These are phyloP conservation scores for Octodonta nipae DNA, from an alignment of 2,888 invertebrate species.

Conservation along the genomic window DNA sequence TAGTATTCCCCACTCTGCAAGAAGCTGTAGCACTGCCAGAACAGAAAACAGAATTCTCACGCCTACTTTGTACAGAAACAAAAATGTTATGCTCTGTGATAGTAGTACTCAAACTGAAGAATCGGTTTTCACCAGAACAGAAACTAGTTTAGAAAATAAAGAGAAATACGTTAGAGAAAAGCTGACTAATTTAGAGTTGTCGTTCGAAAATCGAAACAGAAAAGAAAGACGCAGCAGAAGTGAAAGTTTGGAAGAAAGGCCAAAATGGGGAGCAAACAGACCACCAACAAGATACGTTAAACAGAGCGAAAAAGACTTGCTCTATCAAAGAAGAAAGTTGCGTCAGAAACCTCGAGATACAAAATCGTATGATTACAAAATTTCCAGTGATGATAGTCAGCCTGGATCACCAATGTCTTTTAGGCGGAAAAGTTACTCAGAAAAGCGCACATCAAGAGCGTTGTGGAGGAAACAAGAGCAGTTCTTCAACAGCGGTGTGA, in stretches of 20 bases:
- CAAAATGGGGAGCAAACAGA: slow-evolving; percentile 63
- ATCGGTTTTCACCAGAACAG: slow-evolving; percentile 12
- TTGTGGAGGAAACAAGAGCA: slow-evolving; percentile 37
- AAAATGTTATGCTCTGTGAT: slow-evolving; percentile 42
- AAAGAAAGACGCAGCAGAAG: slow-evolving; percentile 43
- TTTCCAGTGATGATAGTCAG: slow-evolving; percentile 50
- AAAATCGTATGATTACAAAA: slow-evolving; percentile 41
- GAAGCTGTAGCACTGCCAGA: slow-evolving; percentile 19
- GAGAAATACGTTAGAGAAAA: slow-evolving; percentile 32
- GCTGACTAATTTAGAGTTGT: slow-evolving; percentile 39
- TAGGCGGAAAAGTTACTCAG: too few relatives aligned
- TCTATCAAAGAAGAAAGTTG: slow-evolving; percentile 59
- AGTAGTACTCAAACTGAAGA: slow-evolving; percentile 56
- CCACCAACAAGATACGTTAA: slow-evolving; percentile 74
- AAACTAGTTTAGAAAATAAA: slow-evolving; percentile 28
- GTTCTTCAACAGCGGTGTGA: slow-evolving; percentile 34
- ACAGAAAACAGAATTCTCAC: slow-evolving; percentile 43
- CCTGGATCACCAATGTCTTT: slow-evolving; percentile 41
- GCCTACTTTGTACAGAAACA: slow-evolving; percentile 41
- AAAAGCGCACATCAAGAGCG: slow-evolving; percentile 29
- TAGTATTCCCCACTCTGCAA: slow-evolving; percentile 17
- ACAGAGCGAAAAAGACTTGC: slow-evolving; percentile 80
- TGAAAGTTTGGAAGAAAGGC: slow-evolving; percentile 49
- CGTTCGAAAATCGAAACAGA: slow-evolving; percentile 39
- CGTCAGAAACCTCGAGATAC: slow-evolving; percentile 47